Conservation (phyloP, 1,140 invertebrate species). For the Lutraria rhynchaena region DNA sequence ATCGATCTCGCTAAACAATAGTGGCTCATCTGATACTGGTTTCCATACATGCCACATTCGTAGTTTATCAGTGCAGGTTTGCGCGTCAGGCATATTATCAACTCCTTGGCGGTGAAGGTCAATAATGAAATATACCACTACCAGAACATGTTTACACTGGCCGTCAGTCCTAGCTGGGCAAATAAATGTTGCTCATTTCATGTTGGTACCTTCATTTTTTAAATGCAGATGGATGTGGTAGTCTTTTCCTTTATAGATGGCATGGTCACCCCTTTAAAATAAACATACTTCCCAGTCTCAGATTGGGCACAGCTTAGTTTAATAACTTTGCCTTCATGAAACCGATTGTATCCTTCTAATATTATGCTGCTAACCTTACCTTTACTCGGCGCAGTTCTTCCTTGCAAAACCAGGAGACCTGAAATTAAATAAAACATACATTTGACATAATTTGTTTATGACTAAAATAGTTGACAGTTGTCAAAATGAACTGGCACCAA, state of each 20-base stretch:
- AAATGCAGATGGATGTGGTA: constrained; percentile 17
- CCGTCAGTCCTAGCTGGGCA: constrained; percentile 52
- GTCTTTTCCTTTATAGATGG: constrained; percentile 4
- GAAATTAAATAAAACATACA: no score
- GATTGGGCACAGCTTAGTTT: constrained; percentile 4
- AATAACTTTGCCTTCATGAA: constrained; percentile 9
- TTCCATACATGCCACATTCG: constrained; percentile 53
- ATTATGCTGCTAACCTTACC: background rate
- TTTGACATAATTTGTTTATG: no score
- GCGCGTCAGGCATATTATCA: no score
- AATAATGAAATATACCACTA: constrained; percentile 31
- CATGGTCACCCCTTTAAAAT: background rate
- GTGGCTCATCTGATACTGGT: constrained; percentile 47
- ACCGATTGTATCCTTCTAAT: background rate
- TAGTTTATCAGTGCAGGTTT: no score
- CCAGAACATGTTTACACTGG: constrained; percentile 34
- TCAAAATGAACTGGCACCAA: constrained; percentile 1
- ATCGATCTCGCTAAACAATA: constrained; percentile 37
- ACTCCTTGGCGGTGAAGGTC: constrained; percentile 30
- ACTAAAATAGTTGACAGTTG: no score
- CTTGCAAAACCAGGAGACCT: no score
- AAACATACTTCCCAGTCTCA: constrained; percentile 12
- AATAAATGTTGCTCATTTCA: constrained; percentile 31
- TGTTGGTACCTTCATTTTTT: constrained; percentile 21
- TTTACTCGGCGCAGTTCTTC: no score